These are phyloP conservation scores for Clupea harengus DNA, from an alignment of 2,113 vertebrate species.

Conservation along the genomic window DNA sequence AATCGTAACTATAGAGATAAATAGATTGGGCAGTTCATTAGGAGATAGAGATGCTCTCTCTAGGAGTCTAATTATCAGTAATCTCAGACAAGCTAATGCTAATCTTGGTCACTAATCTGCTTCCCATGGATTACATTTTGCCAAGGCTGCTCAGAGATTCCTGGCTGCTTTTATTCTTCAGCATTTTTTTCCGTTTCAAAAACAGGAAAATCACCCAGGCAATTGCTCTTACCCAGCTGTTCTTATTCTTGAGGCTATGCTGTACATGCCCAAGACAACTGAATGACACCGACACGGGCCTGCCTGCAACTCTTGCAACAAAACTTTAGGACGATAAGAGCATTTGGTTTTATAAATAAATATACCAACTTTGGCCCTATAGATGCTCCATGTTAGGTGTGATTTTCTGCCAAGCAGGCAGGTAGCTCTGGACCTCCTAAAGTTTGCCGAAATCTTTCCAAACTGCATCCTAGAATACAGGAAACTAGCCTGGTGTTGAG, in stretches of 20 bases:
- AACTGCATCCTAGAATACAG: neutral
- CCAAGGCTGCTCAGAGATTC: slow-evolving; percentile 14
- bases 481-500: neutral
- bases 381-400: neutral
- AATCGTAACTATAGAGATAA: neutral
- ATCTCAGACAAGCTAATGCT: slow-evolving; percentile 45
- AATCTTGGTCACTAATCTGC: slow-evolving; percentile 39
- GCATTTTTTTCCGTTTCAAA: neutral
- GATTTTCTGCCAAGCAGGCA: neutral
- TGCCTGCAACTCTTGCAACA: too few relatives aligned
- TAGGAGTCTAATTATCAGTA: slow-evolving; percentile 26
- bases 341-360: neutral
- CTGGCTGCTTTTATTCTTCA: neutral
- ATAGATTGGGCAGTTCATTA: neutral
- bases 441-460: neutral
- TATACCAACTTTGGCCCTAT: neutral
- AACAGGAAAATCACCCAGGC: neutral
- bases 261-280: neutral
- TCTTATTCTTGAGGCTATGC: neutral
- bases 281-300: neutral
- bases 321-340: too few relatives aligned
- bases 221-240: neutral
- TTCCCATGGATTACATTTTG: slow-evolving; percentile 19
- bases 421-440: neutral
- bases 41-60: neutral